Conservation (phyloP, 2,113 vertebrate species). For the Labeo catla region DNA sequence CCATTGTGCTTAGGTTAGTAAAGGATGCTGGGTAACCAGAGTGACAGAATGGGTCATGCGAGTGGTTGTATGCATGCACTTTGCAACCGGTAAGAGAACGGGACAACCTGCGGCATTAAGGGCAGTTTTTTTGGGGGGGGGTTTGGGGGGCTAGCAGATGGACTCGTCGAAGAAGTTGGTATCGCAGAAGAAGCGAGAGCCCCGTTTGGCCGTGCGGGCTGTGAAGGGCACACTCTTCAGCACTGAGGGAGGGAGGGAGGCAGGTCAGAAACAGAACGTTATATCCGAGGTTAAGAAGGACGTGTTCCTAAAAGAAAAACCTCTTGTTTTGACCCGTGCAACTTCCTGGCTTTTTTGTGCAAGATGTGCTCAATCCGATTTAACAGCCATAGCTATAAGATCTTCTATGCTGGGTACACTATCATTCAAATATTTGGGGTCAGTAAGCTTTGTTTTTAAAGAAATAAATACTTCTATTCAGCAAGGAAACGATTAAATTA, state of each 20-base stretch:
- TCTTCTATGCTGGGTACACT: neutral
- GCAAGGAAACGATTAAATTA: neutral
- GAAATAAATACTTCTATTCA: neutral
- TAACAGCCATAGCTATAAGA: neutral
- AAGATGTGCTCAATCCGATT: neutral
- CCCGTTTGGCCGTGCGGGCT: conserved; percentile 95
- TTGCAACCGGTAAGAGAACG: conserved; percentile 60
- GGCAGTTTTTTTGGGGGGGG: conserved; percentile 53
- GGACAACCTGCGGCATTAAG: conserved; percentile 78
- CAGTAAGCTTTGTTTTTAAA: neutral
- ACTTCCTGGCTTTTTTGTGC: neutral
- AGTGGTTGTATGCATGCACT: conserved; percentile 64
- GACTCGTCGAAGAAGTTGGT: conserved; percentile 93
- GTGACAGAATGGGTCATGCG: conserved; percentile 66
- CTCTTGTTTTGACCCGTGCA: neutral
- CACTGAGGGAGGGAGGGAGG: conserved; percentile 78
- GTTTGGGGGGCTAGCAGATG: conserved; percentile 88
- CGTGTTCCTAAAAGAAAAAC: conserved; percentile 35
- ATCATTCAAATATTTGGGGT: neutral
- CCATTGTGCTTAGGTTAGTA: conserved; percentile 62
- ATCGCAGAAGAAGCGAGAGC: conserved; percentile 97
- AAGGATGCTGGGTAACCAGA: conserved; percentile 36
- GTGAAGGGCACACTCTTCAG: conserved; percentile 99
- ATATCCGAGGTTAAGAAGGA: conserved; percentile 62
- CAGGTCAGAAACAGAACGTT: conserved; percentile 76